phyloP scores from a whole-genome alignment of 2,888 invertebrate species.

The Phragmatobia fuliginosa region DNA sequence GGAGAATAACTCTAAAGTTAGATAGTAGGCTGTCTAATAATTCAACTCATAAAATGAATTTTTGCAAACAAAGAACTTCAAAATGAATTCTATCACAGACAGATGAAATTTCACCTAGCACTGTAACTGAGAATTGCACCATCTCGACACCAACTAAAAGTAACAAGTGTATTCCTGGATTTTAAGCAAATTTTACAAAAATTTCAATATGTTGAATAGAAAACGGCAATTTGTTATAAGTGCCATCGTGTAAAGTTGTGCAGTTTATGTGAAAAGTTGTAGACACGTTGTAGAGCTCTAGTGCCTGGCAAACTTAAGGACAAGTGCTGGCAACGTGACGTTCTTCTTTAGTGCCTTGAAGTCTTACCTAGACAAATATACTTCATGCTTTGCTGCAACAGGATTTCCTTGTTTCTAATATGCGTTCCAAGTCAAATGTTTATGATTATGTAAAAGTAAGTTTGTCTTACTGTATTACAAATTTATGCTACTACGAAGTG shows the following conservation, averaged over 20 bases:
- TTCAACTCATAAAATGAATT: neutral
- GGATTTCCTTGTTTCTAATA: constrained; percentile 53
- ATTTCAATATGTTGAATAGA: constrained; percentile 73
- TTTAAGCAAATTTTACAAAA: constrained; percentile 57
- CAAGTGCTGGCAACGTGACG: constrained; percentile 81
- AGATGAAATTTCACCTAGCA: constrained; percentile 29
- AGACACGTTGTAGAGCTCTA: constrained; percentile 69
- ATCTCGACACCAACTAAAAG: constrained; percentile 44
- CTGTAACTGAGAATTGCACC: constrained; percentile 36
- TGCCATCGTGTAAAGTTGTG: constrained; percentile 74
- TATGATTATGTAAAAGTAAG: constrained; percentile 48
- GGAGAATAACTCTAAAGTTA: neutral
- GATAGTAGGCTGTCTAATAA: neutral
- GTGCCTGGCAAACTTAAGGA: constrained; percentile 72
- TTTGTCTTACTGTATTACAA: constrained; percentile 44
- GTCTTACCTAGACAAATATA: constrained; percentile 64
- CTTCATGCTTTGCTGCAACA: constrained; percentile 50
- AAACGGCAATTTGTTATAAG: constrained; percentile 75
- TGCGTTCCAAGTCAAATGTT: constrained; percentile 31
- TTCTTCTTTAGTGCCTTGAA: constrained; percentile 64
- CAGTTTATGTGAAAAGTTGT: constrained; percentile 83
- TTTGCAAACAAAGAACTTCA: neutral
- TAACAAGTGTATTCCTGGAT: constrained; percentile 43
- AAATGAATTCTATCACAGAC: constrained; percentile 8
- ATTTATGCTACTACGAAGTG: constrained; percentile 22